Base-by-base conservation (phyloP, 2,888 invertebrate species). In the Galerucella pusilla region DNA sequence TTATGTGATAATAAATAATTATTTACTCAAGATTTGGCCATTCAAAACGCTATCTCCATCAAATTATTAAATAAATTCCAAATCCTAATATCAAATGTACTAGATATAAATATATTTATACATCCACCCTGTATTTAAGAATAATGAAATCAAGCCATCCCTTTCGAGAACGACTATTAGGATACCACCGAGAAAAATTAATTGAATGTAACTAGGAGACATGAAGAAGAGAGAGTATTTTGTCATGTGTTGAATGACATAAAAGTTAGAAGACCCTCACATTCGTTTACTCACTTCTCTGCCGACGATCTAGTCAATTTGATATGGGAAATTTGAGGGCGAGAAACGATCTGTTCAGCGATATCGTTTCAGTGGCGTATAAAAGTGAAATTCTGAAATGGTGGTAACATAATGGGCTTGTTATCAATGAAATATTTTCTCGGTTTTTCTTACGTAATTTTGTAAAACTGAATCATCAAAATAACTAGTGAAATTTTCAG, bases 261-360 rank as follows among this genome's bases (percentile, higher is more conserved):
- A 77, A 79, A 80, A 81, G 80, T 77, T 79, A 78, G 75, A 75
- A 70, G 64, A 70, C 70, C 75, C 70, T 71, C 72, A 42, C 42
- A 65, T 57, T 64, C 25, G 49, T 71, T 59, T 61, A 68, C 68
- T 68, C 68, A 60, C 57, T 68, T 66, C 64, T 65, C 75, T 71
- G 69, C 73, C 66, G 42, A 61, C 71, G 79, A 81, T 80, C 82
- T 81, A 83, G 83, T 82, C 83, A 83, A 83, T 83, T 83, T 82
- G 80, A 80, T 80, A 81, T 80, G 81, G 81, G 79, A 81, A 80
- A 83, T 83, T 82, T 79, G 80, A 79, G 80, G 81, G 80, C 61
- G 77, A 71, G 75, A 74, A 45, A 71, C 75, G 68, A 76, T 77
- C 78, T 78, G 79, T 77, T 66, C 75, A 14, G 64, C 67, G 75